These are phyloP conservation scores for Archips xylosteana DNA, from an alignment of 2,888 invertebrate species.

Conservation along the genomic window DNA sequence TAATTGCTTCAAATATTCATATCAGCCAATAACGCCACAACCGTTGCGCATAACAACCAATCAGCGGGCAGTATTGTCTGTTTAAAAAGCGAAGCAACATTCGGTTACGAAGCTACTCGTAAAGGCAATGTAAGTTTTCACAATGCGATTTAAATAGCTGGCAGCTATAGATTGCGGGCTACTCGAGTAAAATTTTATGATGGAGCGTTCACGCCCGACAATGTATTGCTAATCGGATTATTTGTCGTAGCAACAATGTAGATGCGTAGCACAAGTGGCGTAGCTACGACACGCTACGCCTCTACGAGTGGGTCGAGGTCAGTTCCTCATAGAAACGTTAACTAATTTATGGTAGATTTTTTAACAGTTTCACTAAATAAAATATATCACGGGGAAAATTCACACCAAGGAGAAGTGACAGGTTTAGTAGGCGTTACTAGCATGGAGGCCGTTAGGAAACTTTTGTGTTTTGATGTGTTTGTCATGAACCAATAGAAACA, in stretches of 20 bases:
- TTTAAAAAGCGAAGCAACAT: conserved; percentile 1
- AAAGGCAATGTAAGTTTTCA: not conserved
- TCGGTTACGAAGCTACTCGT: not conserved
- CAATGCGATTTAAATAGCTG: too few relatives aligned
- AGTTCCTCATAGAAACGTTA: not conserved
- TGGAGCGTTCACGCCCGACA: too few relatives aligned
- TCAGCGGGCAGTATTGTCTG: not conserved
- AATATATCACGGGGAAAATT: too few relatives aligned
- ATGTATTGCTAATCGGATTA: not conserved
- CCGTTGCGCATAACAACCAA: conserved; percentile 6
- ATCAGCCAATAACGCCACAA: not conserved
- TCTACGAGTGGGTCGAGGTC: conserved; percentile 37
- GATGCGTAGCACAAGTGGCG: conserved; percentile 25
- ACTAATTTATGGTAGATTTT: not conserved
- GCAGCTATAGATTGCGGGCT: too few relatives aligned
- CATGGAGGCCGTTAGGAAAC: too few relatives aligned
- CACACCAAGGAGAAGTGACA: too few relatives aligned
- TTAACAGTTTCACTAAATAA: too few relatives aligned
- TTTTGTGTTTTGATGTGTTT: too few relatives aligned
- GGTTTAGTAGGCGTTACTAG: too few relatives aligned
- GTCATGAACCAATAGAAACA: too few relatives aligned
- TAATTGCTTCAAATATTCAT: conserved; percentile 9
- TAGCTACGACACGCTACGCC: conserved; percentile 28
- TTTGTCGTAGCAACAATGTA: not conserved
- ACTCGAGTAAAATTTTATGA: not conserved